Base-by-base conservation (phyloP, 2,888 invertebrate species). In the Diarsia rubi region DNA sequence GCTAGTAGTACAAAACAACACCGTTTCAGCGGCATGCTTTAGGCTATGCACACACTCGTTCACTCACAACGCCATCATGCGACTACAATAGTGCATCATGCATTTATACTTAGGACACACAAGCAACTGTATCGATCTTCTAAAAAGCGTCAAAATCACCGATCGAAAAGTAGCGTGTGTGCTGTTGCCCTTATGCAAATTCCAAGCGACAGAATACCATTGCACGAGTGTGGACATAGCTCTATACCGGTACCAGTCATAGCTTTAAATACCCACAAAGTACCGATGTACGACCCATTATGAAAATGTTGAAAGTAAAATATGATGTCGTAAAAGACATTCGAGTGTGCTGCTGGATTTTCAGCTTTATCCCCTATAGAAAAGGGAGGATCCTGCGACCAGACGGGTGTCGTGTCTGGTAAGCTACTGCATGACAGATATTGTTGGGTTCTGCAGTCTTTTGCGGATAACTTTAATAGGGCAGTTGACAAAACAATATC, bases 161-260 rank as follows among this genome's bases (percentile, higher is more conserved):
- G 37, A 37, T 37, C 8, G 8, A 8, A 37, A 37, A 37, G 37
- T 37, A 8, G 37, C 37, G 37, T 31, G 4, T 37, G 37, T 37
- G 37, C 6, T 37, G 37, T 8, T 6, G 37, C 8, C 37, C 37
- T 37, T n/a, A 57, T 19, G 8, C 27, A 47, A 49, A 80, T 11
- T 49, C 4, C 14, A 37, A 6, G 31, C 44, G 16, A 62, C n/a
- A 62, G 37, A n/a, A 44, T 59, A n/a, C 19, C 24, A 19, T 44
- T 47, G 45, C 62, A 47, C 27, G 62, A 77, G 76, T 75, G 76
- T 49, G 31, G 11, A 47, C 31, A 82, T 49, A 75, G 14, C 44
- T 77, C 75, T 75, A 42, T 14, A 49, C 31, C 12, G 9, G 8
- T 16, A 4, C 21, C 47, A 75, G 31, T 3, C 42, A 81, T 52